Evolutionary conservation across 2,113 vertebrate species (phyloP).

Genomic region (Bothrops jararaca): DNA sequence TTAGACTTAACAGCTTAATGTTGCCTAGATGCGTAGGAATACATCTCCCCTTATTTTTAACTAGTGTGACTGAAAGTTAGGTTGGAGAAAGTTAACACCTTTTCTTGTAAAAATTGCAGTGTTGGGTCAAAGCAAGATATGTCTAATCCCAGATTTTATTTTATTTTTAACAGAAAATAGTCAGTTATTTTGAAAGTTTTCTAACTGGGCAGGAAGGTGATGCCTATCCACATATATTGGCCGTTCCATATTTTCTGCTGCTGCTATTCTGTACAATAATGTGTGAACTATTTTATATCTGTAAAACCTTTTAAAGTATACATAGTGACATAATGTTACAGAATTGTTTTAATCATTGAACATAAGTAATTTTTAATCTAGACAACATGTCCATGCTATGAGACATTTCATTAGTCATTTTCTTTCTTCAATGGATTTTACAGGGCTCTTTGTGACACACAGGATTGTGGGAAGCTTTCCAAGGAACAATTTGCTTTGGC

Average conservation of each 20-base stretch:
- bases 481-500: constrained; percentile 96
- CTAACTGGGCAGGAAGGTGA: background rate
- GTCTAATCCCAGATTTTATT: background rate
- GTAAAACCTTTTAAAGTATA: background rate
- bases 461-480: constrained; percentile 90
- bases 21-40: too few relatives aligned
- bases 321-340: background rate
- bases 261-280: background rate
- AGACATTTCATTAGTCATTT: constrained; percentile 33
- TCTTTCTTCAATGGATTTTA: constrained; percentile 36
- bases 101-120: background rate
- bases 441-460: constrained; percentile 96
- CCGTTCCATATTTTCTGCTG: background rate
- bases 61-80: too few relatives aligned
- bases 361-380: background rate
- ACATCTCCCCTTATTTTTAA: too few relatives aligned
- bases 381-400: constrained; percentile 3
- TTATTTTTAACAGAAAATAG: background rate
- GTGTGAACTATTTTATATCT: background rate
- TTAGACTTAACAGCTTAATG: too few relatives aligned
- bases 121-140: background rate
- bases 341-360: background rate
- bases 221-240: background rate
- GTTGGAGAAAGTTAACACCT: background rate
- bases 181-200: background rate